These are phyloP conservation scores for Apus apus DNA, from an alignment of 2,113 vertebrate genomes.

Conservation along the genomic window DNA sequence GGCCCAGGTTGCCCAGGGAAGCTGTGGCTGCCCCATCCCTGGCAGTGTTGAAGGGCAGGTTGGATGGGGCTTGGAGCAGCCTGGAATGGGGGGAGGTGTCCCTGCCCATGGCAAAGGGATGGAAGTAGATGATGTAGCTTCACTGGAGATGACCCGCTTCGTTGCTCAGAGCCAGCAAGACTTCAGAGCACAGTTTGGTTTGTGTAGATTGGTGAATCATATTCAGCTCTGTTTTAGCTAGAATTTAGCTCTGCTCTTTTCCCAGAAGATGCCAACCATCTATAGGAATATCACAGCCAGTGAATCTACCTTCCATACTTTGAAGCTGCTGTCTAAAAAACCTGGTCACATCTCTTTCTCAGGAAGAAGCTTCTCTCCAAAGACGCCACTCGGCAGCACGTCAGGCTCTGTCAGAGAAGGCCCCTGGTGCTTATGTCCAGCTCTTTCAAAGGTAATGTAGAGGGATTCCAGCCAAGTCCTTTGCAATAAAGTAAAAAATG, in stretches of 20 bases:
- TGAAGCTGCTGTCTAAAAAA: background rate
- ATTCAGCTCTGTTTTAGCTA: background rate
- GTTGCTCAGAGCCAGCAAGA: background rate
- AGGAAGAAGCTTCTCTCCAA: slow-evolving; percentile 85
- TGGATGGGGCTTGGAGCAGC: no score
- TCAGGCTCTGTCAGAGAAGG: slow-evolving; percentile 79
- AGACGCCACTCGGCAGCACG: slow-evolving; percentile 75
- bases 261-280: background rate
- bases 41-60: no score
- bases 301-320: background rate
- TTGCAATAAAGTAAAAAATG: background rate
- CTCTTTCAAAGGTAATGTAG: slow-evolving; percentile 83
- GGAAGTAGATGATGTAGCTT: background rate
- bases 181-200: background rate
- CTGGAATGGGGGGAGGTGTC: no score
- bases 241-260: background rate
- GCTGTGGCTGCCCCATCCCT: no score
- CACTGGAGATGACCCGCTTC: background rate
- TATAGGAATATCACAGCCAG: background rate
- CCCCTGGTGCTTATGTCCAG: slow-evolving; percentile 70
- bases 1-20: no score
- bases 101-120: no score
- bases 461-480: background rate
- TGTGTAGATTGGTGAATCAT: background rate
- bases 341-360: background rate